These are phyloP conservation scores for Apoderus coryli DNA, from an alignment of 2,888 invertebrate species.

Conservation along the genomic window DNA sequence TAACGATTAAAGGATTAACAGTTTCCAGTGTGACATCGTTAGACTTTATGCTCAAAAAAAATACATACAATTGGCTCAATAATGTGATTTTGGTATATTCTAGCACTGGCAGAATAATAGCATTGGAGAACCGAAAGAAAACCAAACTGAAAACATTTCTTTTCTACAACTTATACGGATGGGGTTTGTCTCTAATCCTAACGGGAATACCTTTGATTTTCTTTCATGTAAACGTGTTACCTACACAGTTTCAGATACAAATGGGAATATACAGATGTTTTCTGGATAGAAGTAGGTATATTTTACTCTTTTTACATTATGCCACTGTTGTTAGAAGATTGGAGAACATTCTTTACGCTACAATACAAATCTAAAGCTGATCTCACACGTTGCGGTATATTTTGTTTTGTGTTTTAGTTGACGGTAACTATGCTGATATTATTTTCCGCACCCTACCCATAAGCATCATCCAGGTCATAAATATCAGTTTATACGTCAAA, in stretches of 20 bases:
- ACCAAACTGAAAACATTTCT: constrained; percentile 42
- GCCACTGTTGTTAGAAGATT: neutral
- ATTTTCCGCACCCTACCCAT: constrained; percentile 35
- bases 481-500: constrained; percentile 49
- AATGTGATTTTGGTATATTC: no score
- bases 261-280: constrained; percentile 17
- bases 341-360: neutral
- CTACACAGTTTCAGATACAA: constrained; percentile 16
- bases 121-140: constrained; percentile 15
- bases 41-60: no score
- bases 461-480: constrained; percentile 44
- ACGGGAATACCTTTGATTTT: constrained; percentile 39
- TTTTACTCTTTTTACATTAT: neutral
- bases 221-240: constrained; percentile 36
- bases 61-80: no score
- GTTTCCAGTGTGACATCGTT: no score
- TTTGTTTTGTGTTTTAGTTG: constrained; percentile 14
- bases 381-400: constrained; percentile 5
- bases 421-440: constrained; percentile 21
- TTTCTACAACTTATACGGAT: constrained; percentile 55
- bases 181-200: constrained; percentile 46
- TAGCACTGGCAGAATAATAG: constrained; percentile 14
- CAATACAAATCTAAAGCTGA: neutral
- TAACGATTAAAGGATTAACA: no score
- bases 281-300: constrained; percentile 17